Base-by-base conservation (phyloP, 2,888 invertebrate species). In the Tillus elongatus region DNA sequence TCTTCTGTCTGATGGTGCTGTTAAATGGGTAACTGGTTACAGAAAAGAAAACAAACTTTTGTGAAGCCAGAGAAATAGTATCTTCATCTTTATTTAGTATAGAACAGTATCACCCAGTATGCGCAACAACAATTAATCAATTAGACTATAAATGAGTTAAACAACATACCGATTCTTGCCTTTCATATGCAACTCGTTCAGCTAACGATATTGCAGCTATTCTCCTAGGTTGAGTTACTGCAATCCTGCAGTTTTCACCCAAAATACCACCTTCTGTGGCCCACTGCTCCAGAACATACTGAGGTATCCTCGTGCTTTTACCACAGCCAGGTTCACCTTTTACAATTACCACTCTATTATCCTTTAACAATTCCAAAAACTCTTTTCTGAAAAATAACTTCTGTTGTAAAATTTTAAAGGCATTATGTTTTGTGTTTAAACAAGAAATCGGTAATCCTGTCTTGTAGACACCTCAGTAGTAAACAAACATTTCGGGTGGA, bases 241-340 rank as follows among this genome's bases (percentile, higher is more conserved):
- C 61, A 1, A 79, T 72, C 2, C 71, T 64, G 24, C 78, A 75
- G 0, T 63, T 54, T 1, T 66, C 61, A 2, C 71, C 71, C 33
- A 55, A 53, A 1, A 57, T 58, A 13, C 34, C 39, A 9, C 33
- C 44, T 28, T 52, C 49, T 35, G 46, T 47, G 2, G 64, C 62
- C 61, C 57, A 79, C 50, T 49, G 61, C 63, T 77, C 73, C 36
- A 77, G 50, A 28, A 76, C 67, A 47, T 71, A 74, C 28, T 79
- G 77, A 1, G 83, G 82, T 4, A 76, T 74, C 35, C 82, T 72
- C 0, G 80, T 82, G 13, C 81, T 82, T 56, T 83, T 83, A 1
- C 83, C 83, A 56, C 82, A 82, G 0, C 82, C 82, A 0, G 82
- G 79, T 39, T 79, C 77, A 1, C 82, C 83, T 39, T 76, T 75